Evolutionary conservation across 2,113 vertebrate species (phyloP).

Genomic region (Upupa epops): DNA sequence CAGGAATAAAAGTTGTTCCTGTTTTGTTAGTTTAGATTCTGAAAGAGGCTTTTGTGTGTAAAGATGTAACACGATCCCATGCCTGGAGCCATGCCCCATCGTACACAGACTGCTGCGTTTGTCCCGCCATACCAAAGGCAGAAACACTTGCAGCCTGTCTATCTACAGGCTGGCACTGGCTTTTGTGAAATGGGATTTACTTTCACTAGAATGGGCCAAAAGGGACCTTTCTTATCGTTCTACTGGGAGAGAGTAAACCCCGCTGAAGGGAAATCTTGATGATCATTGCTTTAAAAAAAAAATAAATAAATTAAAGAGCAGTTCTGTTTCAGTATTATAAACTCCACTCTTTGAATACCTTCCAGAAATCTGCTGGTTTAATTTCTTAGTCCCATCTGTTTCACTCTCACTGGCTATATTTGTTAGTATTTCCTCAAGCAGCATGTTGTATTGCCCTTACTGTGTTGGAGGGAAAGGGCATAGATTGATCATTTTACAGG

Average conservation of each 20-base stretch:
- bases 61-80: conserved; percentile 73
- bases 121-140: conserved; percentile 68
- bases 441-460: conserved; percentile 77
- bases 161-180: conserved; percentile 70
- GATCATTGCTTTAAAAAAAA: conserved; percentile 43
- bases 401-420: conserved; percentile 79
- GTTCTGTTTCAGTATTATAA: conserved; percentile 75
- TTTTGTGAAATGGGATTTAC: conserved; percentile 73
- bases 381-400: conserved; percentile 84
- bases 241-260: neutral
- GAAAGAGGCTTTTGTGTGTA: conserved; percentile 84
- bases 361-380: conserved; percentile 83
- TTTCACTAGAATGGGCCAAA: conserved; percentile 69
- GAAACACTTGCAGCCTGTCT: conserved; percentile 72
- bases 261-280: conserved; percentile 57
- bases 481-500: conserved; percentile 80
- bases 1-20: conserved; percentile 73
- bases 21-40: conserved; percentile 78
- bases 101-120: conserved; percentile 73
- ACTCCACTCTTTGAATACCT: conserved; percentile 73
- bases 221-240: conserved; percentile 63
- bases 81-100: conserved; percentile 74
- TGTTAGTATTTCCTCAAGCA: conserved; percentile 84
- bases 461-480: conserved; percentile 74
- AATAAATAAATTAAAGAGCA: conserved; percentile 71